Base-by-base conservation (phyloP, 2,797 vertebrate genomes). In the Pangasius sanitwongsei region DNA sequence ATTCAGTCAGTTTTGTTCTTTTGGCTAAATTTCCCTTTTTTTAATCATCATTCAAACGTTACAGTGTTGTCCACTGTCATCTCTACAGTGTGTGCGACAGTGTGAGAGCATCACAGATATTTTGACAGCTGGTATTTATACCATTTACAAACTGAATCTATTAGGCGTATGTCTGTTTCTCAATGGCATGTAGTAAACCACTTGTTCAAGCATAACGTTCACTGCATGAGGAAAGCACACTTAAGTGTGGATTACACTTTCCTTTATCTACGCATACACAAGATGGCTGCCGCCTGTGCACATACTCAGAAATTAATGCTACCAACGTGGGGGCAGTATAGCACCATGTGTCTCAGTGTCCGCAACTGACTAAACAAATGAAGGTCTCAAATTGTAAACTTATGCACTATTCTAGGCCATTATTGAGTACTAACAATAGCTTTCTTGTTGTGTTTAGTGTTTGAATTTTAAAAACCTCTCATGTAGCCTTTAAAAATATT, bases 131-230 rank as follows among this genome's bases (percentile, higher is more conserved):
- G 80, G 55, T 41, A 82, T 59, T 37, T 59, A 59, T 81, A 25
- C 34, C 2, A 3, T 59, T 59, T 82, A 37, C 20, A 57, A 59
- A 61, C 18, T 41, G 34, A 61, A 83, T 44, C 57, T 8, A 28
- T 57, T 57, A 34, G 53, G 9, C 18, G 11, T 55, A 55, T 57
- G n/a, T 37, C 77, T 57, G 53, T 20, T 61, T 41, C 50, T 55
- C 80, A 28, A 41, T 82, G 11, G 53, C 18, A 82, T 25, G 55
- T 82, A 82, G 2, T 4, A 15, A 41, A 41, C 55, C 55, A 34
- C 53, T 81, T 81, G 78, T 81, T 81, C n/a, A 57, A 57, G 53
- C 77, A 61, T 61, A 82, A 41, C 4, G 74, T 77, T 34, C 50
- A 74, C 23, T 55, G 77, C n/a, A 77, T 77, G 44, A 77, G 74